These are phyloP conservation scores for Muntiacus muntjak DNA, from an alignment of 2,113 vertebrate species.

Conservation along the genomic window DNA sequence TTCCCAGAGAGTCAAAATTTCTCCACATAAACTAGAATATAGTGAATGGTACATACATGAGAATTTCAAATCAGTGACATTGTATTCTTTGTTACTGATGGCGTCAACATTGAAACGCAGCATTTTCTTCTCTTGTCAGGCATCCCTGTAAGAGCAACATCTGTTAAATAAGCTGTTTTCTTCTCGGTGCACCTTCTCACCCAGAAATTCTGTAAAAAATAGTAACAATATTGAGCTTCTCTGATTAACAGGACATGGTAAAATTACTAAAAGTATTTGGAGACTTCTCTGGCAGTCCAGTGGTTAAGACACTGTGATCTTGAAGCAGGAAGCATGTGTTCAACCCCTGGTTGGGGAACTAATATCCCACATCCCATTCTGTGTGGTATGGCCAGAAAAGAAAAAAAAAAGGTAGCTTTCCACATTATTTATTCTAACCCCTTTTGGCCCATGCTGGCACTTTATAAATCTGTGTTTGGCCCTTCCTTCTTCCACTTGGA, in stretches of 20 bases:
- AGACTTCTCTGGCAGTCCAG: neutral
- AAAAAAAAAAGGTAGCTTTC: conserved; percentile 51
- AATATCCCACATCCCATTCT: neutral
- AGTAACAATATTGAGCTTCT: conserved; percentile 74
- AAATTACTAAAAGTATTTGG: conserved; percentile 65
- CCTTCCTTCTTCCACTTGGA: conserved; percentile 68
- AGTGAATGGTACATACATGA: conserved; percentile 35
- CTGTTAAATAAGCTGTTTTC: conserved; percentile 73
- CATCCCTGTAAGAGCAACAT: conserved; percentile 65
- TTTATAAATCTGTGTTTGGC: conserved; percentile 69
- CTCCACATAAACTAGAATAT: conserved; percentile 44
- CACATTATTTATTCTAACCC: neutral
- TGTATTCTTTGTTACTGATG: conserved; percentile 67
- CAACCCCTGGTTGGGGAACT: neutral
- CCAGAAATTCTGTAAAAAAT: conserved; percentile 77
- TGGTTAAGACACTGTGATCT: neutral
- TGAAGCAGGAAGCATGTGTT: neutral
- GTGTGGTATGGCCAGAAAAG: neutral
- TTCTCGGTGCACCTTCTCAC: conserved; percentile 70
- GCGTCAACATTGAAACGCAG: conserved; percentile 40
- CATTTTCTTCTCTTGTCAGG: conserved; percentile 65
- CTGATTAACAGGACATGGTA: conserved; percentile 73
- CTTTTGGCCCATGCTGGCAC: conserved; percentile 62
- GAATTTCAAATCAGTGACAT: conserved; percentile 57
- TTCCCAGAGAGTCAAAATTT: conserved; percentile 15